Evolutionary conservation across 92 coral and sea anemone species (phyloP), one percentile per base, ranked within the genome.

Genomic region (Porites rus): DNA sequence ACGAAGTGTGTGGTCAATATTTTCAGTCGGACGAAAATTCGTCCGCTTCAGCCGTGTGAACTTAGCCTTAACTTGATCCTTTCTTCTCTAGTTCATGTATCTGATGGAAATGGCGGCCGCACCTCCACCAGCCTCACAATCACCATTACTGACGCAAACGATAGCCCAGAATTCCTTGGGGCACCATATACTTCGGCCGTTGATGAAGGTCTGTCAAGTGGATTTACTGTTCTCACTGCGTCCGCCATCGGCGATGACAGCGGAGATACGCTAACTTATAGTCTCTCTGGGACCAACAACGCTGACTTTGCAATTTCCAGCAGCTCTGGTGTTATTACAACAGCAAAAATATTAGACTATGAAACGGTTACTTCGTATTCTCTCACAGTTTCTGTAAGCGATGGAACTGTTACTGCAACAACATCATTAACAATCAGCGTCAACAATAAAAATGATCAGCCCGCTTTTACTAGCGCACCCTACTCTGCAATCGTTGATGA

Each of bases 211-310:
- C 90, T 89, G 1, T 50, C 61, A 18, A 84, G 76, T 79, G 95
- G 95, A 4, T 88, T 88, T 7, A 79, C 86, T 73, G 81, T 94
- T 46, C 71, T 87, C 9, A 86, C 64, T 51, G 95, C 86, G 46
- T 92, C 86, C 46, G 98, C 98, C 17, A 28, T 87, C 10, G 98
- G 92, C 53, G 86, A 87, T 53, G 98, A 94, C 80, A 82, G 76
- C 88, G 88, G 93, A 19, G 85, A 92, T 73, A 81, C 84, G 11
- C 75, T 92, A 25, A 92, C 86, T 12, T 94, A 94, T 88, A 90
- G 93, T 54, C 82, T 94, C n/a, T 79, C 87, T 4, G 94, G 92
- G 21, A 79, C 90, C 8, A 92, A 88, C 62, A 84, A 68, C 25
- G 87, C 73, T 19, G 92, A 92, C 76, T 92, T 91, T 71, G 72